A percentile compares a stretch with the other conserved stretches of the same genome.
Evolutionary conservation across 2,888 invertebrate genomes (phyloP).

Genomic region (Coelinius sp.): DNA sequence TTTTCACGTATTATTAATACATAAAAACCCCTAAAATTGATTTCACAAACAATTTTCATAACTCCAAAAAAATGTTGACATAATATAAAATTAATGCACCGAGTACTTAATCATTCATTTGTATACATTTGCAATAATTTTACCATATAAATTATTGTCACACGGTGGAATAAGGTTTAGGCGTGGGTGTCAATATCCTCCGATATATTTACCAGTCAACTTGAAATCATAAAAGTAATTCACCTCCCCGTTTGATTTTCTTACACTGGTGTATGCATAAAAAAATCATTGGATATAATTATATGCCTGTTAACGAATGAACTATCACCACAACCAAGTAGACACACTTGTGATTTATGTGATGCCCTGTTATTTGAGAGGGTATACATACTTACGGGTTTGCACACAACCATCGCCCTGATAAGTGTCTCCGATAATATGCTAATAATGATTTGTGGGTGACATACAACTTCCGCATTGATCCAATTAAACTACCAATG

Average conservation of each 20-base stretch:
- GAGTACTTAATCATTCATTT: slow-evolving; percentile 11
- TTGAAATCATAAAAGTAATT: slow-evolving; percentile 18
- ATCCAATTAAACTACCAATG: slow-evolving; percentile 53
- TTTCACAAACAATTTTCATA: not conserved
- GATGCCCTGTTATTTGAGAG: slow-evolving; percentile 55
- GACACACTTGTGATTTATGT: slow-evolving; percentile 61
- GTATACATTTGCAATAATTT: not conserved
- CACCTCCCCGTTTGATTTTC: slow-evolving; percentile 10
- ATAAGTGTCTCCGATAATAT: slow-evolving; percentile 65
- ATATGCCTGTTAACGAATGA: slow-evolving; percentile 65
- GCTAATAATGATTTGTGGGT: slow-evolving; percentile 65
- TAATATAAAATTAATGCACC: not conserved
- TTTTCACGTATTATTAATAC: too few species aligned
- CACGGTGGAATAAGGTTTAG: not conserved
- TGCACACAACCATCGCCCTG: slow-evolving; percentile 51
- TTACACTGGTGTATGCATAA: not conserved
- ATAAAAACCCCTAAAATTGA: not conserved
- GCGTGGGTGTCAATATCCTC: slow-evolving; percentile 21
- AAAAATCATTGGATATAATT: slow-evolving; percentile 54
- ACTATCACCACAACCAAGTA: slow-evolving; percentile 57
- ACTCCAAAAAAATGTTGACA: not conserved
- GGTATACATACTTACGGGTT: slow-evolving; percentile 38
- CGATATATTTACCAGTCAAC: slow-evolving; percentile 34
- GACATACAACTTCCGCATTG: slow-evolving; percentile 57
- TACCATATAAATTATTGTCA: slow-evolving; percentile 7